Base-by-base conservation (phyloP, 1,140 invertebrate species). In the Trypoxylus dichotomus region DNA sequence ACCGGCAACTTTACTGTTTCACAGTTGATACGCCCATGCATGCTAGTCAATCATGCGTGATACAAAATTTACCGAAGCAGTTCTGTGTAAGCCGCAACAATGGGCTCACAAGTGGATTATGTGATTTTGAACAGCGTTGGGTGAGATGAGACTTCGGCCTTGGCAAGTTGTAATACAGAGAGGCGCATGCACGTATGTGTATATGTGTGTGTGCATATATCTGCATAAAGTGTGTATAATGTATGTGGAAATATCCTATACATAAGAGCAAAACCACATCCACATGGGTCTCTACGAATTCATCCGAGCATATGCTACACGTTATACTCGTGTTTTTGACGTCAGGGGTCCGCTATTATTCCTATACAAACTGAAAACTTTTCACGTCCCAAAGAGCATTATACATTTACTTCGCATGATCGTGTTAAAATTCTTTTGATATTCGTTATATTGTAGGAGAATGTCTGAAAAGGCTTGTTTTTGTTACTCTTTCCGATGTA, bases 271-370 rank as follows among this genome's bases (percentile, higher is more conserved):
- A 68, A 68, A 68, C 60, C 60, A 15, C 60, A 29, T 68, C 32
- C 10, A 7, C 60, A 68, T 68, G 21, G 11, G 24, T 24, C 27
- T 79, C 71, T 77, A 79, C 75, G 76, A 72, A 68, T 47, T 54
- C 78, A 79, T 76, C 76, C 75, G 76, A 75, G 78, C 78, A 79
- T 79, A 79, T 74, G 78, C 77, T 79, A 75, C 78, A 79, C 76
- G 76, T 79, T 77, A 78, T 78, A 78, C 58, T 68, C 77, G 77
- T 78, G 77, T 78, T 78, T 76, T 58, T 68, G 74, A 76, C 78
- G 75, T 77, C 76, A 77, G 78, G 78, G 78, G 78, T 76, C 78
- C 74, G 60, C 77, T 78, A 78, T 78, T 78, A 78, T 78, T 76
- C 74, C 77, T 60, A 47, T 78, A 76, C 74, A 78, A 76, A 78